Conservation (phyloP, 2,797 vertebrate species). For the Balearica regulorum region DNA sequence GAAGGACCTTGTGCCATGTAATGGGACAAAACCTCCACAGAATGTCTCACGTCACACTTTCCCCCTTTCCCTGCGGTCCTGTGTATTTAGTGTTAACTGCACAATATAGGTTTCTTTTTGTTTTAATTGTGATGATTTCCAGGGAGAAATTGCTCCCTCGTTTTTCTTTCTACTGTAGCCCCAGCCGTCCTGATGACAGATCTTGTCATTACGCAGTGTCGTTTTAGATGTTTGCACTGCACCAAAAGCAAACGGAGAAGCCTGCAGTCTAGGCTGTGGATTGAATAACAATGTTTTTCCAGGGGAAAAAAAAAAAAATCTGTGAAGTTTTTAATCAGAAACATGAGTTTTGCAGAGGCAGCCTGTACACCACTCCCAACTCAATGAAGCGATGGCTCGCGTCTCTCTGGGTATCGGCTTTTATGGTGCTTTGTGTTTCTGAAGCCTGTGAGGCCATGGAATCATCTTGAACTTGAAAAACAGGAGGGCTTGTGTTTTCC, state of each 20-base stretch:
- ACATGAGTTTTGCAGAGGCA: background rate
- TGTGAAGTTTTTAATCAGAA: conserved; percentile 60
- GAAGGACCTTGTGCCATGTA: background rate
- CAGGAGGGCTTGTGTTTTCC: background rate
- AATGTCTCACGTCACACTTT: background rate
- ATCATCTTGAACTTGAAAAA: background rate
- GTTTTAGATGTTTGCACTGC: conserved; percentile 61
- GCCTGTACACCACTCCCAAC: background rate
- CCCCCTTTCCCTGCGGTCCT: background rate
- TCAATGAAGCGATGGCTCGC: background rate
- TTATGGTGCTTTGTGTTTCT: background rate
- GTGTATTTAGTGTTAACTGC: background rate
- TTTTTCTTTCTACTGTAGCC: conserved; percentile 44
- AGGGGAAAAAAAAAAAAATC: background rate
- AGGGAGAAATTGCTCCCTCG: background rate
- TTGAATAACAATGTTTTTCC: conserved; percentile 62
- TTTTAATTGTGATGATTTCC: conserved; percentile 24
- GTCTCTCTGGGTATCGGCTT: background rate
- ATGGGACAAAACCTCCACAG: background rate
- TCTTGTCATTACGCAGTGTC: conserved; percentile 57
- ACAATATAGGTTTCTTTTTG: conserved; percentile 19
- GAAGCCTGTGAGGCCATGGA: background rate
- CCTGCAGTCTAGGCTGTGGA: conserved; percentile 46
- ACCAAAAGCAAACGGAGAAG: conserved; percentile 61
- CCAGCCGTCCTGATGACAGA: conserved; percentile 33